Evolutionary conservation across 2,888 invertebrate species (phyloP), one percentile per base, ranked within the genome.

Genomic region (Exephanes ischioxanthus): DNA sequence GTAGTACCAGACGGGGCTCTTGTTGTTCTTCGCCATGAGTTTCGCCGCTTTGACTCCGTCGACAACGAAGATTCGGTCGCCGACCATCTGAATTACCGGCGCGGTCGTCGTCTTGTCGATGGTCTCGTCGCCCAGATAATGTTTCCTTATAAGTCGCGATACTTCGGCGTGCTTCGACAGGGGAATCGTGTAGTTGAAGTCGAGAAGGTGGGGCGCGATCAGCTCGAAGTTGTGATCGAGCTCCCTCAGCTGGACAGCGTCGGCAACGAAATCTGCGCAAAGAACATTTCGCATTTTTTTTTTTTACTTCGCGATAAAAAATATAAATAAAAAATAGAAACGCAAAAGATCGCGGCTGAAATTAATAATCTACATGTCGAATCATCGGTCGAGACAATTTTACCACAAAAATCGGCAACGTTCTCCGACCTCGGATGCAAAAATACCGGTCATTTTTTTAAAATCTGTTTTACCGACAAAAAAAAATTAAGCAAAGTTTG

Each of bases 1-100:
- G 91, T 97, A 97, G 83, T 95, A 94, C 93, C 96, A 96, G 3
- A 96, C 95, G 0, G 97, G 96, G 85, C 95, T 95, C 16, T 94
- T 94, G 0, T 95, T 95, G 58, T 94, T 94, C 19, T 93, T 90
- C 0, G 96, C 95, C 90, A 96, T 96, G 68, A 96, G 89, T 87
- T 95, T 95, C 0, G 96, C 95, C n/a, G 96, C 94, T 85, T 95
- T 95, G 66, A 96, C 95, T 0, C 96, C 95, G 51, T 96, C 96
- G 2, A 93, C 94, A 0, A 94, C 93, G 91, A 97, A 97, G 0
- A 96, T 93, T 11, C 97, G 94, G 92, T 97, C 97, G 0, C 96
- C 95, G 0, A 96, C 94, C 89, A 97, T 95, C 94, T 96, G 92
- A n/a, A 91, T 88, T 4, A 93, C 19, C n/a, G 80, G 19, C 16